Evolutionary conservation across 2,113 vertebrate species (phyloP).

Genomic region (Oceanites oceanicus): DNA sequence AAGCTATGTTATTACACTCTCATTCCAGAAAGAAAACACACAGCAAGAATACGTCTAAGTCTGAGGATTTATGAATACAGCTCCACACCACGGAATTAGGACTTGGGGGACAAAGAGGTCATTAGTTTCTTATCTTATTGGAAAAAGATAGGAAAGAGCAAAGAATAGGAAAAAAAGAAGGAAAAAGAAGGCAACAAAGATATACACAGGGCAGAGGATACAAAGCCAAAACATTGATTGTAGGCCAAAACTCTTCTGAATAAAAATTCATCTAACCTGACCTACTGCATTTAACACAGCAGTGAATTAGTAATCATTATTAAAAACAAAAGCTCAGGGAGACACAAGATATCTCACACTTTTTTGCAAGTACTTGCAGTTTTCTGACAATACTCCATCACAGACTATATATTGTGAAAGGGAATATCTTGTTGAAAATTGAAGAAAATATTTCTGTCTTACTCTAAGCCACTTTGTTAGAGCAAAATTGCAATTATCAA

Average conservation of each 20-base stretch:
- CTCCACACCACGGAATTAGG: neutral
- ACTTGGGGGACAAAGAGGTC: neutral
- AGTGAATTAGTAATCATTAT: neutral
- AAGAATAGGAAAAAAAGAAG: neutral
- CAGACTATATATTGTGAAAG: neutral
- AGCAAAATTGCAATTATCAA: neutral
- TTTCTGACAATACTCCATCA: neutral
- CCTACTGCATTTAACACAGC: neutral
- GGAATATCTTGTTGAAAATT: neutral
- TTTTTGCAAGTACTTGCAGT: neutral
- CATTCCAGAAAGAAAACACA: neutral
- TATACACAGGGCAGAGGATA: neutral
- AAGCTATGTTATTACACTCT: neutral
- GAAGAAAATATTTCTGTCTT: neutral
- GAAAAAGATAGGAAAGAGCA: neutral
- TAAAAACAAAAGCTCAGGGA: neutral
- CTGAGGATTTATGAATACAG: neutral
- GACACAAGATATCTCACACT: neutral
- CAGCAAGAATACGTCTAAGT: neutral
- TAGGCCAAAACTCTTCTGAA: neutral
- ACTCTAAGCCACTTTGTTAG: neutral
- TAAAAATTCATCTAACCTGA: neutral
- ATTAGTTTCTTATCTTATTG: neutral
- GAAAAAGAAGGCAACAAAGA: neutral
- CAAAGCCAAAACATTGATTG: neutral